A percentile compares a stretch with the other conserved stretches of the same genome.
phyloP scores from a whole-genome alignment of 2,888 invertebrate genomes.

The Scaptomyza cyrtandrae region DNA sequence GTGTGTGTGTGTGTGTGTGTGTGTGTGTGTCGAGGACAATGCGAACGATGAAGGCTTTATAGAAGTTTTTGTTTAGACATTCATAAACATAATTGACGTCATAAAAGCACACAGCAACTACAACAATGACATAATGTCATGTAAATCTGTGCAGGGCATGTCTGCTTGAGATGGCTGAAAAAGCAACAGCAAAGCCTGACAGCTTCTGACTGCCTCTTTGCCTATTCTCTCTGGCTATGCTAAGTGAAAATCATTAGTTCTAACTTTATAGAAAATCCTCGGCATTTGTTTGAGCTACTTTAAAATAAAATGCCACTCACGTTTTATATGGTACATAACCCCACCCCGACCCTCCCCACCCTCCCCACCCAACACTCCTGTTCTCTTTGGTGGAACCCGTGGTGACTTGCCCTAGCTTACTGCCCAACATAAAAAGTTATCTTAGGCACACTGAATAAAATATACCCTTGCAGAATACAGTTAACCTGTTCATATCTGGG shows the following conservation, averaged over 20 bases:
- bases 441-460: not conserved
- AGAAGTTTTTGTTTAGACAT: conserved; percentile 76
- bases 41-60: conserved; percentile 62
- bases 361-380: no score
- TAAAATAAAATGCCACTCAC: conserved; percentile 77
- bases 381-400: not conserved
- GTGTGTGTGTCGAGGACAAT: conserved; percentile 42
- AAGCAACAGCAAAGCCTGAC: conserved; percentile 2
- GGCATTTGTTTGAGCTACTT: conserved; percentile 76
- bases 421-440: not conserved
- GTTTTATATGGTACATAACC: conserved; percentile 58
- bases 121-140: conserved; percentile 76
- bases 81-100: conserved; percentile 79
- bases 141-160: conserved; percentile 71
- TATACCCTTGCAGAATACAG: not conserved
- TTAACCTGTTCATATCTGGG: not conserved
- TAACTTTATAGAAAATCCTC: conserved; percentile 71
- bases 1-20: conserved; percentile 4
- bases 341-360: not conserved
- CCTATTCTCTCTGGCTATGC: conserved; percentile 26
- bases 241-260: conserved; percentile 77
- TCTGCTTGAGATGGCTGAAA: conserved; percentile 20
- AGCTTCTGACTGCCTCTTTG: not conserved
- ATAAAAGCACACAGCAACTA: conserved; percentile 68
- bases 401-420: not conserved